Evolutionary conservation across 30 jellyfish, hydroid and myxozoan species (phyloP), one percentile per base, ranked within the genome.

Genomic region (Nemopilema nomurai): DNA sequence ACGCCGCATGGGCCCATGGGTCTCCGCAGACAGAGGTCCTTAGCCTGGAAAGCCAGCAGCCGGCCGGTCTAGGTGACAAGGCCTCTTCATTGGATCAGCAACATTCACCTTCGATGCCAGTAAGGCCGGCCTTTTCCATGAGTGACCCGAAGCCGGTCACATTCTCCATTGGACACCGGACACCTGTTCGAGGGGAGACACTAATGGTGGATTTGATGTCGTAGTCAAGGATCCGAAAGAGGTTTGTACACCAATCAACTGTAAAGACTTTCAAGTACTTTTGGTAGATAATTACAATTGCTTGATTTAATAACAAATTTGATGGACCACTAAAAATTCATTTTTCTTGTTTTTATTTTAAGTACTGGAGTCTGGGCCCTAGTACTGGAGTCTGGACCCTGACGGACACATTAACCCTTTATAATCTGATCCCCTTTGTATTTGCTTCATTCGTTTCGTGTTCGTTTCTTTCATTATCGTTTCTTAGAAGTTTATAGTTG

Each of bases 111-210:
- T 28, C 33, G 6, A 50, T 62, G 25, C 0, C 33, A 3, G 18
- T 24, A 23, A 73, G 49, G 20, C 51, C 83, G 49, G 83, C 83
- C 22, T 73, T 73, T 73, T 64, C 83, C 18, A 73, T 73, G 83
- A 64, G 18, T 23, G 83, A 73, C 68, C 83, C 83, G 64, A 73
- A 31, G 51, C 83, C 83, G 29, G 33, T 73, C 1, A 73, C 22
- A 6, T 41, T 41, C 13, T 6, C 57, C 9, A 41, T 3, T 41
- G 57, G 57, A 13, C 6, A 41, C 57, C 57, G 57, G 13, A 41
- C 57, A n/a, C n/a, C n/a, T n/a, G n/a, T n/a, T n/a, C n/a, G n/a
- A n/a, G n/a, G n/a, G n/a, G n/a, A n/a, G n/a, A n/a, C n/a, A n/a
- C n/a, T n/a, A n/a, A n/a, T 13, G 57, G 57, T 13, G 57, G 57